Conservation (phyloP, 2,113 vertebrate species). For the Oryzias celebensis region DNA sequence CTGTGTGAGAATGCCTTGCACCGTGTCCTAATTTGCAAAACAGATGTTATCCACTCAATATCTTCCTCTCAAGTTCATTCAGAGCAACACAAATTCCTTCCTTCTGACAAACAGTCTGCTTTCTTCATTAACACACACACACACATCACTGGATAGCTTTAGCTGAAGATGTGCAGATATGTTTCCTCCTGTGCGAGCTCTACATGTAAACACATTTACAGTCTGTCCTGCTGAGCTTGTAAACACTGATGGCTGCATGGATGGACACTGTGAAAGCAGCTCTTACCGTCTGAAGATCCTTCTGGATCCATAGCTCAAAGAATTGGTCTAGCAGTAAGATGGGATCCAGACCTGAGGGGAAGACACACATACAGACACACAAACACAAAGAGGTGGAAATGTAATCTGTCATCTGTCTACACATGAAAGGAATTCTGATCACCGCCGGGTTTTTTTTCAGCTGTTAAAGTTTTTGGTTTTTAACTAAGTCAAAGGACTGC, state of each 20-base stretch:
- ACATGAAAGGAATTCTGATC: slow-evolving; percentile 12
- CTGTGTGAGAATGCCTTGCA: slow-evolving; percentile 58
- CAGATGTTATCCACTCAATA: slow-evolving; percentile 72
- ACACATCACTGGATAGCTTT: slow-evolving; percentile 17
- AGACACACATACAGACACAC: slow-evolving; percentile 25
- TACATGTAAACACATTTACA: slow-evolving; percentile 22
- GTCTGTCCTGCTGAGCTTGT: slow-evolving; percentile 11
- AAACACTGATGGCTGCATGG: slow-evolving; percentile 19
- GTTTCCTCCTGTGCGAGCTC: slow-evolving; percentile 30
- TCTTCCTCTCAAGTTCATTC: slow-evolving; percentile 74
- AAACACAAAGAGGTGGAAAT: not conserved
- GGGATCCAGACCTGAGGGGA: slow-evolving; percentile 68
- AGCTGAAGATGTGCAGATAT: slow-evolving; percentile 34
- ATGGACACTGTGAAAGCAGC: slow-evolving; percentile 44
- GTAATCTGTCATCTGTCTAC: slow-evolving; percentile 20
- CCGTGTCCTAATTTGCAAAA: slow-evolving; percentile 63
- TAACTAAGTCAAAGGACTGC: no score
- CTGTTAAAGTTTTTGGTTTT: not conserved
- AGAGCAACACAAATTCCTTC: slow-evolving; percentile 71
- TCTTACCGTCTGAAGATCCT: slow-evolving; percentile 74
- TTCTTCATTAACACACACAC: slow-evolving; percentile 61
- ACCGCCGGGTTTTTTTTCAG: not conserved
- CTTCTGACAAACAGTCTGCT: slow-evolving; percentile 68
- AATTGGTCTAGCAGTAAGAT: slow-evolving; percentile 62
- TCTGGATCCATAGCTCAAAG: slow-evolving; percentile 67